Evolutionary conservation across 1,140 invertebrate species (phyloP), one percentile per base, ranked within the genome.

Genomic region (Caenorhabditis latens): DNA sequence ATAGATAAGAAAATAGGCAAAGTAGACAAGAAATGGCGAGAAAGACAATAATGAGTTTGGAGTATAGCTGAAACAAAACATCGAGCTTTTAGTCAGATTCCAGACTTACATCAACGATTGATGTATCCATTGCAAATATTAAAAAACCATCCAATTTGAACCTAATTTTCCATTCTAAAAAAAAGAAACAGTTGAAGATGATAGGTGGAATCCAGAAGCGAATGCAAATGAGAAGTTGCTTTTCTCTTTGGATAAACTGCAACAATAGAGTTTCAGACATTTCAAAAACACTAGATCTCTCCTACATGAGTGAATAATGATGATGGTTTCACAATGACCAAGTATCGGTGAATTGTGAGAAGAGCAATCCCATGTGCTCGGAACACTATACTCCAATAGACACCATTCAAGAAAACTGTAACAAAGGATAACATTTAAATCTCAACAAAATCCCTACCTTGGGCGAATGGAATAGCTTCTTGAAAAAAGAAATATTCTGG

Each of bases 341-440:
- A 50, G 32, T 46, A 50, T 7, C 71, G 43, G 21, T 79, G 71
- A 50, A 79, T 24, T 21, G 71, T 79, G 46, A 79, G 24, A 21
- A 79, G 46, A 24, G 46, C 46, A 19, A 79, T 50, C 24, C 71
- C 71, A 50, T 79, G 13, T 13, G 40, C 11, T 50, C 71, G 43
- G 8, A 53, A 46, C 4, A 50, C n/a, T 24, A 79, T 43, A 9
- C 3, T 13, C 71, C 71, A 79, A 24, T 50, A 79, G 11, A 79
- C 14, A 50, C 71, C 21, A 42, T 79, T 79, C 46, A 46, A 79
- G n/a, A 53, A 79, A 19, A 79, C 71, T 79, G 46, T 13, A 79
- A 79, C 13, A 58, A 21, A 63, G 9, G 3, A 53, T 53, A 9
- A 8, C 3, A 3, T 14, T 53, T 53, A 53, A 3, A 14, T 53